Evolutionary conservation across 2,888 invertebrate species (phyloP).

Genomic region (Anorthoa munda): DNA sequence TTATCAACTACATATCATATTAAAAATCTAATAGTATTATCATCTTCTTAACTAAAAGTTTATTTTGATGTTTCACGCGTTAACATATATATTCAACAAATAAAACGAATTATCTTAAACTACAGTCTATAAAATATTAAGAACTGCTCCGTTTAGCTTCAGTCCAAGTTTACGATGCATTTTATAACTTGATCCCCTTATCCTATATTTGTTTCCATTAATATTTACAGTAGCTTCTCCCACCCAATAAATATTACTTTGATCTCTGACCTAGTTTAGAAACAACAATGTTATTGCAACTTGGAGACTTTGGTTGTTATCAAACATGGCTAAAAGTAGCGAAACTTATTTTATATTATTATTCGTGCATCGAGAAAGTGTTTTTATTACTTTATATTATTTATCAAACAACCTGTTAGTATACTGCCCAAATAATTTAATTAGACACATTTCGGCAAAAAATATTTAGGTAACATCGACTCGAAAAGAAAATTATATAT

Average conservation of each 20-base stretch:
- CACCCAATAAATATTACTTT: conserved; percentile 14
- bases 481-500: too few species aligned
- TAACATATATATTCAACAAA: background rate
- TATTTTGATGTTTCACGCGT: background rate
- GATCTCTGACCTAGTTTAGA: conserved; percentile 39
- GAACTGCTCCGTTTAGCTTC: background rate
- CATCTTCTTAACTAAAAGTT: background rate
- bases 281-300: background rate
- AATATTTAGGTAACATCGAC: too few species aligned
- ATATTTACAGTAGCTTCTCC: conserved; percentile 12
- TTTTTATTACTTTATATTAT: background rate
- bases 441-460: too few species aligned
- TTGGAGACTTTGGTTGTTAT: background rate
- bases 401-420: too few species aligned
- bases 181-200: conserved; percentile 23
- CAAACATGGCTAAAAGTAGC: background rate
- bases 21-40: background rate
- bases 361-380: conserved; percentile 1
- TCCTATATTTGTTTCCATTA: conserved; percentile 25
- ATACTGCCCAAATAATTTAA: too few species aligned
- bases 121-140: background rate
- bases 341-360: conserved; percentile 1
- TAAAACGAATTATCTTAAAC: background rate
- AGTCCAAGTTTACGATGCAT: conserved; percentile 4
- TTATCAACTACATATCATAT: background rate